Conservation (phyloP, 2,113 vertebrate species). For the Corythaixoides concolor region DNA sequence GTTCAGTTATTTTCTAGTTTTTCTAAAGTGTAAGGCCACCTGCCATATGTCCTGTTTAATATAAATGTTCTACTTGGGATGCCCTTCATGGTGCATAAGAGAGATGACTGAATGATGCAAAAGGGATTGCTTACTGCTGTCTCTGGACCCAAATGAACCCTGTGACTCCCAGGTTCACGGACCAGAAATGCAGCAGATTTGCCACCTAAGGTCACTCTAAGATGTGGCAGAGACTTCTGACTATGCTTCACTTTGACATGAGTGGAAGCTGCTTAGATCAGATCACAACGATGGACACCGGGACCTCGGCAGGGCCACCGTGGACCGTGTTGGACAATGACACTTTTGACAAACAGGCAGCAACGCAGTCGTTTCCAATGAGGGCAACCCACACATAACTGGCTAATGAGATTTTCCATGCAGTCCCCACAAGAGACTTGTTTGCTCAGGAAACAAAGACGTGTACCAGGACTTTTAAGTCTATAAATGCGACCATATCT, state of each 20-base stretch:
- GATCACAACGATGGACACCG: not conserved
- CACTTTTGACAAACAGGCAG: not conserved
- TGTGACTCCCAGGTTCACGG: not conserved
- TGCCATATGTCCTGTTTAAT: not conserved
- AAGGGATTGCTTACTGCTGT: not conserved
- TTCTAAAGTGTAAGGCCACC: not conserved
- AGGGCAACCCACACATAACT: not conserved
- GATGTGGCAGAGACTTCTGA: not conserved
- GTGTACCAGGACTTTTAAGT: conserved; percentile 2
- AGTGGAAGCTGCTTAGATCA: not conserved
- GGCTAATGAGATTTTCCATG: conserved; percentile 39
- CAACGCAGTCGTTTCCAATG: not conserved
- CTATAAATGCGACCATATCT: not conserved
- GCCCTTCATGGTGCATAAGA: not conserved
- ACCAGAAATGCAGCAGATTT: not conserved
- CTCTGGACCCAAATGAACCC: not conserved
- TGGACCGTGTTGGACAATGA: not conserved
- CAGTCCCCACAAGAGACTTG: not conserved
- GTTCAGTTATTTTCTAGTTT: not conserved
- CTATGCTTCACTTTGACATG: not conserved
- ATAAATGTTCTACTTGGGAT: not conserved
- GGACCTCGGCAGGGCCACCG: not conserved
- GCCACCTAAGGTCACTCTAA: not conserved
- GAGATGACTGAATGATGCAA: not conserved
- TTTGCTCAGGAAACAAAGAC: conserved; percentile 39